Evolutionary conservation across 1,140 invertebrate species (phyloP).

Genomic region (Samia ricini): DNA sequence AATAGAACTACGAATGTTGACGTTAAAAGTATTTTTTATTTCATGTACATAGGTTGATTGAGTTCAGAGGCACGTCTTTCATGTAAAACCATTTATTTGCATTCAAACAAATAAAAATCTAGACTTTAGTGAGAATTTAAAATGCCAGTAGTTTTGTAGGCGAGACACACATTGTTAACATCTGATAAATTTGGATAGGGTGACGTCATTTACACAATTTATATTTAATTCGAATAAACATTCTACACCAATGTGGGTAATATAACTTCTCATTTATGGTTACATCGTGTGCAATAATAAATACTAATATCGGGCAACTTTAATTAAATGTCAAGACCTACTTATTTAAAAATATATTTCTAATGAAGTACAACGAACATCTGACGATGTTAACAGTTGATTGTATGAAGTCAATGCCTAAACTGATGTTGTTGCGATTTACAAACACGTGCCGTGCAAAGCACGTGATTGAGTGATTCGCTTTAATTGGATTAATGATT

Average conservation of each 20-base stretch:
- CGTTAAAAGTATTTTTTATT: too few species aligned
- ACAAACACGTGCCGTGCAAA: background rate
- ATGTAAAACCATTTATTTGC: background rate
- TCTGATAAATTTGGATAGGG: background rate
- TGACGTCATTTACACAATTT: background rate
- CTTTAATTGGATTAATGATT: constrained; percentile 1
- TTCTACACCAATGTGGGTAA: background rate
- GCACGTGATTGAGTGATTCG: constrained; percentile 1
- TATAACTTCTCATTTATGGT: background rate
- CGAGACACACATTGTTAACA: background rate
- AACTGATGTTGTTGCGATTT: background rate
- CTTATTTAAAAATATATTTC: constrained; percentile 1
- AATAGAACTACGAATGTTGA: background rate
- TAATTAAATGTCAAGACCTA: constrained; percentile 29
- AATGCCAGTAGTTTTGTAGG: background rate
- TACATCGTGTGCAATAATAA: background rate
- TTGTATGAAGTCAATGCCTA: background rate
- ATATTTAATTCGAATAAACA: background rate
- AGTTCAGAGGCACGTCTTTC: background rate
- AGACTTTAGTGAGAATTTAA: background rate
- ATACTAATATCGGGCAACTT: constrained; percentile 13
- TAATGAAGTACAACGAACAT: background rate
- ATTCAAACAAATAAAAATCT: background rate
- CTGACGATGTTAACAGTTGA: background rate
- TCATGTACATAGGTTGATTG: background rate